phyloP scores from a whole-genome alignment of 2,797 vertebrate genomes.

The Ibycter americanus region DNA sequence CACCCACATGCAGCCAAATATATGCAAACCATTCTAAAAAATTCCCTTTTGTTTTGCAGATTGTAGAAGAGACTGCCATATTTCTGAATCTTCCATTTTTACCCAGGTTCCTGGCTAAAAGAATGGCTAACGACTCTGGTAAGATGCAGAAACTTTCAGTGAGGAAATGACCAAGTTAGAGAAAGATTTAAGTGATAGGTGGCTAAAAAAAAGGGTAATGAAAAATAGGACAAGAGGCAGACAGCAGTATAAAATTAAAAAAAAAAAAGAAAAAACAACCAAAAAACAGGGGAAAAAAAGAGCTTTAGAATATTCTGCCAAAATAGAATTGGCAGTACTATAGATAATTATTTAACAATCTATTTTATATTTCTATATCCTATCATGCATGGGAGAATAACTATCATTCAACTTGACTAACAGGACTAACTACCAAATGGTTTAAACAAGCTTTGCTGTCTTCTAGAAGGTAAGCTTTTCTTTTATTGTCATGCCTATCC shows the following conservation, averaged over 20 bases:
- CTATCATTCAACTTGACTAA: neutral
- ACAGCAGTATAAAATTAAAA: neutral
- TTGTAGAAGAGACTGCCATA: neutral
- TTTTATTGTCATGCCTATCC: neutral
- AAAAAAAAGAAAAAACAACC: neutral
- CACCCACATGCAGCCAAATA: neutral
- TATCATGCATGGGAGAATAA: neutral
- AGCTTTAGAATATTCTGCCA: neutral
- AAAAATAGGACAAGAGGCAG: neutral
- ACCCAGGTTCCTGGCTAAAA: neutral
- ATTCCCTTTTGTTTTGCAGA: neutral
- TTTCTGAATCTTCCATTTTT: neutral
- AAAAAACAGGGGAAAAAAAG: neutral
- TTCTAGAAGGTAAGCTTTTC: neutral
- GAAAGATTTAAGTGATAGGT: neutral
- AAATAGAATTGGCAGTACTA: neutral
- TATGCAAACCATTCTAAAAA: constrained; percentile 24
- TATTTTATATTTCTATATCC: neutral
- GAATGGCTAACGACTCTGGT: neutral
- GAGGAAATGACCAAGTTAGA: neutral
- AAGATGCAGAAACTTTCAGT: neutral
- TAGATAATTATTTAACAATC: neutral
- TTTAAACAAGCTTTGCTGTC: neutral
- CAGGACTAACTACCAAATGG: neutral
- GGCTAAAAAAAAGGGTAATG: neutral